Evolutionary conservation across 1,140 invertebrate species (phyloP).

Genomic region (Conopomorpha cramerella): DNA sequence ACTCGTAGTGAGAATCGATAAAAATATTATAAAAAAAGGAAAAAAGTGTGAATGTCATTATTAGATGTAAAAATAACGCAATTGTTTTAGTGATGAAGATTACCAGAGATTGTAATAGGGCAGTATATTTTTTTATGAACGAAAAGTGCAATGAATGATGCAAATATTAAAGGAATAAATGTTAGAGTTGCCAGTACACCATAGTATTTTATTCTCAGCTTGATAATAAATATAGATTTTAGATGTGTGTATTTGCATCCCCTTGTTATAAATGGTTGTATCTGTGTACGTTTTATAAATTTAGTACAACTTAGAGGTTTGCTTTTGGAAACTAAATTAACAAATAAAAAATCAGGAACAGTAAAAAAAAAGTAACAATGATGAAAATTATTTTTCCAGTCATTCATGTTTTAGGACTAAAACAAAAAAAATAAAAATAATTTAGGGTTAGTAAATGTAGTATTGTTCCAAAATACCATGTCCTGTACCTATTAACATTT

Average conservation of each 20-base stretch:
- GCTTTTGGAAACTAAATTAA: background rate
- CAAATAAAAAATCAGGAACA: no score
- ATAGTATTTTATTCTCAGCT: conserved; percentile 28
- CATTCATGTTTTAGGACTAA: conserved; percentile 17
- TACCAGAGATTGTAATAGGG: conserved; percentile 52
- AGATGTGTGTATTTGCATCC: conserved; percentile 17
- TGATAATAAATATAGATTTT: conserved; percentile 22
- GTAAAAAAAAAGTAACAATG: no score
- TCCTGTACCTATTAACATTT: conserved; percentile 35
- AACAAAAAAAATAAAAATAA: conserved; percentile 29
- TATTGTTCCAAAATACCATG: conserved; percentile 36
- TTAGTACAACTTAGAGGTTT: conserved; percentile 14
- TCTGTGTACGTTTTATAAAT: conserved; percentile 17
- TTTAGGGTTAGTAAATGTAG: conserved; percentile 38
- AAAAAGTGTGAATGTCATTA: conserved; percentile 43
- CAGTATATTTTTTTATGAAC: conserved; percentile 56
- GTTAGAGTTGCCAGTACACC: conserved; percentile 20
- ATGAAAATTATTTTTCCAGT: conserved; percentile 18
- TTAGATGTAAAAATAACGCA: conserved; percentile 24
- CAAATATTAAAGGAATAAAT: background rate
- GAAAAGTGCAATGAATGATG: conserved; percentile 18
- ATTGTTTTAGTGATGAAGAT: conserved; percentile 34
- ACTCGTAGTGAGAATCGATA: conserved; percentile 34
- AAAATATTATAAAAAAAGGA: conserved; percentile 31
- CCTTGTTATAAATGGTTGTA: conserved; percentile 22